A percentile compares a stretch with the other conserved stretches of the same genome.
Conservation (phyloP, 2,888 invertebrate genomes). For the Andrena bucephala region DNA sequence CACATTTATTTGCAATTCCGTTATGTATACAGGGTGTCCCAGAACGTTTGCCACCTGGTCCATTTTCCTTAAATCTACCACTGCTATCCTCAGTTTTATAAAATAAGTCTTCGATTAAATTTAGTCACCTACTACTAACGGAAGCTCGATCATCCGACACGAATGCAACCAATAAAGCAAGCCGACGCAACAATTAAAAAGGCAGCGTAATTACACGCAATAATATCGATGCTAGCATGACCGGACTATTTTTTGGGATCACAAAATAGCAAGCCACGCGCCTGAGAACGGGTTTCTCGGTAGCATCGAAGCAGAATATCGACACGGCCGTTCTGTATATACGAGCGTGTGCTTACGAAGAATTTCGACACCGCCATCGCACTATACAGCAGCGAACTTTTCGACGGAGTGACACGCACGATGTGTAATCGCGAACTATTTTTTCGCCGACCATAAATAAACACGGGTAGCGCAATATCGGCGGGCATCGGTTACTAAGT, state of each 20-base stretch:
- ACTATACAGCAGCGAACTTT: conserved; percentile 13
- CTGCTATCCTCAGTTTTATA: not conserved
- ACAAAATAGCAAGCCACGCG: not conserved
- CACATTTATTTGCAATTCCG: no score
- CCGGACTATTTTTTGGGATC: not conserved
- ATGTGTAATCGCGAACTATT: conserved; percentile 54
- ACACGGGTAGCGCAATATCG: conserved; percentile 20
- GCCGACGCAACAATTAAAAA: not conserved
- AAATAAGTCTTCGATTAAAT: not conserved
- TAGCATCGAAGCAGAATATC: not conserved
- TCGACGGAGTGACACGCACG: conserved; percentile 21
- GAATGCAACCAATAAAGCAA: not conserved
- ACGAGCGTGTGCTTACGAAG: conserved; percentile 34
- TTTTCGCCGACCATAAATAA: conserved; percentile 59
- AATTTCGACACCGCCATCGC: conserved; percentile 37
- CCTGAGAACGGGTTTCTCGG: not conserved
- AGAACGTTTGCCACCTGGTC: no score
- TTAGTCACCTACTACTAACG: not conserved
- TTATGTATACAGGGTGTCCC: no score
- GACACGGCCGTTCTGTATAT: not conserved
- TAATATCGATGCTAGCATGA: not conserved
- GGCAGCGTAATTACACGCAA: not conserved
- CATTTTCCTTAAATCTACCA: no score
- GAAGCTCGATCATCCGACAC: not conserved
- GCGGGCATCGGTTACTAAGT: conserved; percentile 22